Base-by-base conservation (phyloP, 2,888 invertebrate genomes). In the Andrena fulva region DNA sequence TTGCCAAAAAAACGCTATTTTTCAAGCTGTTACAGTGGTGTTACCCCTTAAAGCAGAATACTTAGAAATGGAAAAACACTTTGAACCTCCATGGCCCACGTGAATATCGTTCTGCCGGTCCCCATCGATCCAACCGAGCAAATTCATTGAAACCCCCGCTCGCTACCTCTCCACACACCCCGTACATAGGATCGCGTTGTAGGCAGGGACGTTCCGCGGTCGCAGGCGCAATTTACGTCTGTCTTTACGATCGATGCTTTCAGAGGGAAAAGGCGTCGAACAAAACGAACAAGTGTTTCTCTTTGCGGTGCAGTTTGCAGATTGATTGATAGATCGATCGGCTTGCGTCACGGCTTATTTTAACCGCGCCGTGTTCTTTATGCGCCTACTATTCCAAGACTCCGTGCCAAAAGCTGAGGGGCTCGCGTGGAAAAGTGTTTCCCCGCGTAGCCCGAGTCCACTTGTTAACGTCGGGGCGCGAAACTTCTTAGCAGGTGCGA, bases 251-350 rank as follows among this genome's bases (percentile, higher is more conserved):
- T 80, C 69, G 60, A 52, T 29, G 72, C 42, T 69, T 64, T 75
- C 68, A 67, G 68, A 48, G 48, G 67, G 64, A 63, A 74, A 74
- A 62, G 27, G 35, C 48, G 48, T 62, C 62, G 56, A 54, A 77
- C 77, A 87, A 82, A 80, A 77, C 71, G 69, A 78, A 80, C 85
- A 74, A 84, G 77, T 72, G 76, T 78, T 80, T 71, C 77, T 77
- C 72, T 67, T 77, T 63, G 63, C 74, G 73, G 77, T 72, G 68
- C 81, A 62, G 71, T 74, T 82, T 70, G 76, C 69, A 27, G 73
- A 72, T 87, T 78, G 84, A 87, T 88, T 75, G 87, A 88, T 83
- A 78, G 82, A 88, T 88, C 87, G 86, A 88, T 82, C 80, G 69
- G 50, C 48, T 80, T 81, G 77, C 89, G 87, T 89, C 87, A 88